Conservation (phyloP, 2,888 invertebrate species). For the Dusona sp. region DNA sequence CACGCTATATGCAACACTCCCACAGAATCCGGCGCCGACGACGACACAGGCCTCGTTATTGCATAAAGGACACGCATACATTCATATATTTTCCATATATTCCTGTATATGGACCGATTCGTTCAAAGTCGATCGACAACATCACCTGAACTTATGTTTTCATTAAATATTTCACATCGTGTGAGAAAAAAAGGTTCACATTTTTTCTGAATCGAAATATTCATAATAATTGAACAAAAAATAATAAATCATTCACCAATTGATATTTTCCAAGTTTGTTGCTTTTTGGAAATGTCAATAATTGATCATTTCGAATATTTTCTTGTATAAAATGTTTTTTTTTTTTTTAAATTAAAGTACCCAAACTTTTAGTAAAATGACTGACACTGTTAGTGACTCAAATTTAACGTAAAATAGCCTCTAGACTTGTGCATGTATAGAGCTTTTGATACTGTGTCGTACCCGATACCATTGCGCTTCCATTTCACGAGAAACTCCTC, state of each 20-base stretch:
- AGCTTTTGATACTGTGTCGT: slow-evolving; percentile 30
- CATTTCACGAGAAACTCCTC: slow-evolving; percentile 50
- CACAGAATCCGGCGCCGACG: slow-evolving; percentile 60
- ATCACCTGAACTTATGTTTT: not conserved
- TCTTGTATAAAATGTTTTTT: not conserved
- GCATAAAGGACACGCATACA: slow-evolving; percentile 43
- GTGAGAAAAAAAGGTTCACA: not conserved
- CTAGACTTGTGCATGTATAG: not conserved
- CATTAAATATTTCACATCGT: not conserved
- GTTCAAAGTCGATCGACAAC: not conserved
- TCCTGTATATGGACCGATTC: not conserved
- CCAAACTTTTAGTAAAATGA: not conserved
- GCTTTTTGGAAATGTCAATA: no score
- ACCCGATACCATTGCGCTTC: slow-evolving; percentile 47
- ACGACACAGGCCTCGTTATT: slow-evolving; percentile 61
- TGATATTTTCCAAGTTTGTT: not conserved
- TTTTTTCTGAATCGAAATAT: not conserved
- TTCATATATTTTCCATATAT: slow-evolving; percentile 9
- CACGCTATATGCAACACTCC: slow-evolving; percentile 38
- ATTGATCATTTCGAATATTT: not conserved
- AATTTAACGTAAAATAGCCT: not conserved
- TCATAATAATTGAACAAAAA: not conserved
- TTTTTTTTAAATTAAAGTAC: not conserved
- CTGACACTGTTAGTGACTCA: not conserved
- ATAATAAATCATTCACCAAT: not conserved